Percentiles rank a stretch among this genome's conserved stretches.
Conservation (phyloP, 2,888 invertebrate genomes). For the Erynnis tages region DNA sequence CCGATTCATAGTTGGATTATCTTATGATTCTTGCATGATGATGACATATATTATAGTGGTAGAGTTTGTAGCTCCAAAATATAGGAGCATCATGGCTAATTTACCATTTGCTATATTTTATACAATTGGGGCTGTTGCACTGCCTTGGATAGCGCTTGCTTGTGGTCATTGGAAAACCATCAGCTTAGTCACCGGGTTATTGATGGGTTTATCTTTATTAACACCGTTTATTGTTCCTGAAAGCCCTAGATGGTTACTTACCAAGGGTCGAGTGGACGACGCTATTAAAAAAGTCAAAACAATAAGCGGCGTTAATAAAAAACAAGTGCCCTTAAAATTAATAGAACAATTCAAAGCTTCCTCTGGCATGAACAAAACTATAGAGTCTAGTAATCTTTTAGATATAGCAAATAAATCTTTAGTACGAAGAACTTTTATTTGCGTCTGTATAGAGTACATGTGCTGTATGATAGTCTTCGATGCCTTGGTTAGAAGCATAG, state of each 20-base stretch:
- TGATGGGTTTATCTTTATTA: constrained; percentile 49
- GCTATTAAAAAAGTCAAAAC: constrained; percentile 48
- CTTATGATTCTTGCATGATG: constrained; percentile 65
- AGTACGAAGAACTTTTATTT: constrained; percentile 50
- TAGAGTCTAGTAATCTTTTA: constrained; percentile 38
- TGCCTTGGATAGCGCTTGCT: constrained; percentile 62
- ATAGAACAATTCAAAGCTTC: constrained; percentile 50
- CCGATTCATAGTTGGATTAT: constrained; percentile 61
- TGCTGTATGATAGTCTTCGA: constrained; percentile 55
- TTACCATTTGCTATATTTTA: constrained; percentile 58
- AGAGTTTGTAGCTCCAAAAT: constrained; percentile 61
- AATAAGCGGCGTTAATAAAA: constrained; percentile 54
- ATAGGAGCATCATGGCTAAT: constrained; percentile 59
- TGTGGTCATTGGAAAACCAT: constrained; percentile 59
- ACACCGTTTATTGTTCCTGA: constrained; percentile 58
- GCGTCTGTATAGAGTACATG: constrained; percentile 52
- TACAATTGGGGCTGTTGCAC: constrained; percentile 40
- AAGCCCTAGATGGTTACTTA: constrained; percentile 62
- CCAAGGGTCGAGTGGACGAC: constrained; percentile 55
- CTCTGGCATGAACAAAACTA: constrained; percentile 31
- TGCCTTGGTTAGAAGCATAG: constrained; percentile 54
- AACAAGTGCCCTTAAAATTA: constrained; percentile 44
- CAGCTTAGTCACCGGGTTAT: constrained; percentile 55
- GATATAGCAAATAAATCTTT: constrained; percentile 49
- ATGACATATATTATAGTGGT: constrained; percentile 58